These are phyloP conservation scores for Altica lythri DNA, from an alignment of 2,888 invertebrate genomes.

Conservation along the genomic window DNA sequence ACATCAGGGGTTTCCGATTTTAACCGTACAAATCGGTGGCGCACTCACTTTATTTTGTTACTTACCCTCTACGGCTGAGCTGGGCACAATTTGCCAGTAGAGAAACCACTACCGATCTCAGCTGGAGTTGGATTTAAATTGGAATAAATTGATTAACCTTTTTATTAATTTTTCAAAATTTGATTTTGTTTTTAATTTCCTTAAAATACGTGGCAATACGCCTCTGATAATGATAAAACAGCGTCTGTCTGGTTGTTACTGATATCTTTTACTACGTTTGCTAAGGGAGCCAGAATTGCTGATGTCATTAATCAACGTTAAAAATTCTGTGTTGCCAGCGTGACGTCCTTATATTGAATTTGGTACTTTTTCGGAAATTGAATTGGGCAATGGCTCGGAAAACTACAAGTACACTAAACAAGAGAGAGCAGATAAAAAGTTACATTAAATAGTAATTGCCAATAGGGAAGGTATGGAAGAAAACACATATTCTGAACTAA, in stretches of 20 bases:
- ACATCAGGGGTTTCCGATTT: too few relatives aligned
- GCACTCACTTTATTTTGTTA: too few relatives aligned
- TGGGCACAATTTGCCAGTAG: too few relatives aligned
- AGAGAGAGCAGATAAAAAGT: not conserved
- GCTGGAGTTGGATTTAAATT: too few relatives aligned
- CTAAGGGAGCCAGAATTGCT: constrained; percentile 5
- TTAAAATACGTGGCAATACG: too few relatives aligned
- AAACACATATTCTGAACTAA: too few relatives aligned
- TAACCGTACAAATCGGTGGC: too few relatives aligned
- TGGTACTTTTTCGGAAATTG: constrained; percentile 32
- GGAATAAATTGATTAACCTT: too few relatives aligned
- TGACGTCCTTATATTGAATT: constrained; percentile 32
- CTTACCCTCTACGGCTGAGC: too few relatives aligned
- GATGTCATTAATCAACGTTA: constrained; percentile 33
- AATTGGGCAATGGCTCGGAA: constrained; percentile 33
- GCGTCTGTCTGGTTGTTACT: constrained; percentile 5
- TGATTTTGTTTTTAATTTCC: too few relatives aligned
- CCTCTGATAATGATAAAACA: not conserved
- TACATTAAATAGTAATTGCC: constrained; percentile 4
- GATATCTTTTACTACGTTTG: constrained; percentile 32
- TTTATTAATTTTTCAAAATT: too few relatives aligned
- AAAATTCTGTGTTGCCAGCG: constrained; percentile 20
- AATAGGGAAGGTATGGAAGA: constrained; percentile 10
- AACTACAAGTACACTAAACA: constrained; percentile 18
- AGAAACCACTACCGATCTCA: too few relatives aligned